Evolutionary conservation across 2,888 invertebrate genomes (phyloP).

Genomic region (Acanthacorydalis orientalis): DNA sequence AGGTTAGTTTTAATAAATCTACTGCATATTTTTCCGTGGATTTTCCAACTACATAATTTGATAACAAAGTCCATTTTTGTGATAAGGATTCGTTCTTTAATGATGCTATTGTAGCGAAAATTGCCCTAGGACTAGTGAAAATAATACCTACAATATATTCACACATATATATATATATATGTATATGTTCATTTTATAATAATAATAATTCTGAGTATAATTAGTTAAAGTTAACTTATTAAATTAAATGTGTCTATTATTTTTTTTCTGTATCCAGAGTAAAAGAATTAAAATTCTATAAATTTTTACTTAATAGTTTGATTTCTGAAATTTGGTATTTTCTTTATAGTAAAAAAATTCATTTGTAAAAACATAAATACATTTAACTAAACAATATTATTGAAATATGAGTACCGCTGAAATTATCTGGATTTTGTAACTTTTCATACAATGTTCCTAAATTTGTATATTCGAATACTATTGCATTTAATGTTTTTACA

Average conservation of each 20-base stretch:
- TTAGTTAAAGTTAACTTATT: too few relatives aligned
- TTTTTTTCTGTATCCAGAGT: too few relatives aligned
- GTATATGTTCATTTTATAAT: too few relatives aligned
- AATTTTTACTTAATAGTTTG: too few relatives aligned
- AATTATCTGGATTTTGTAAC: slow-evolving; percentile 26
- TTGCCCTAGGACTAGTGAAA: slow-evolving; percentile 38
- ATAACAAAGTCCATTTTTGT: slow-evolving; percentile 25
- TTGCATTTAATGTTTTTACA: slow-evolving; percentile 30
- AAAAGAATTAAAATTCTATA: too few relatives aligned
- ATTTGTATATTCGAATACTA: slow-evolving; percentile 33
- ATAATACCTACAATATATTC: slow-evolving; percentile 21
- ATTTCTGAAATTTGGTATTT: too few relatives aligned
- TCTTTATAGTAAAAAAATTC: too few relatives aligned
- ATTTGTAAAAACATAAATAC: too few relatives aligned
- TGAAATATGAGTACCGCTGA: slow-evolving; percentile 21
- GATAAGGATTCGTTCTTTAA: slow-evolving; percentile 15
- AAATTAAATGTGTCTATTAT: too few relatives aligned
- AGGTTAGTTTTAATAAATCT: slow-evolving; percentile 26
- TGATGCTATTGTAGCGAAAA: slow-evolving; percentile 29
- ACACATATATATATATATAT: too few relatives aligned
- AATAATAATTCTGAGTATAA: too few relatives aligned
- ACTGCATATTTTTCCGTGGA: slow-evolving; percentile 30
- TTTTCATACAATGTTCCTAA: slow-evolving; percentile 25
- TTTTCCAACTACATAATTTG: slow-evolving; percentile 36
- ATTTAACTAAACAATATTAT: too few relatives aligned